A percentile compares a stretch with the other conserved stretches of the same genome.
Conservation (phyloP, 2,888 invertebrate species). For the Dichetophora obliterata region DNA sequence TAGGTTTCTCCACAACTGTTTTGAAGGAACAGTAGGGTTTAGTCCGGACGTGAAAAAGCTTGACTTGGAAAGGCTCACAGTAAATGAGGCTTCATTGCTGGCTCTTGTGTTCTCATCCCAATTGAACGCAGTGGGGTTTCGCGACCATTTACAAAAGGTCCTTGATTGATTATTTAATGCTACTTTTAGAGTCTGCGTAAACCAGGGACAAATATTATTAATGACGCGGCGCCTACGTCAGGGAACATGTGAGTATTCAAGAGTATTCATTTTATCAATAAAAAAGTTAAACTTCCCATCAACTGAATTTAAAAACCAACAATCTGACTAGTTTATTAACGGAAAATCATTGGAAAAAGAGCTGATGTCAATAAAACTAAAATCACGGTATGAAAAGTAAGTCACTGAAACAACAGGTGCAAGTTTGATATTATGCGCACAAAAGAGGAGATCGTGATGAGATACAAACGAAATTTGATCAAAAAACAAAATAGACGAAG, state of each 20-base stretch:
- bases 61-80: neutral
- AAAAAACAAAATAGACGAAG: too few relatives aligned
- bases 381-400: slow-evolving; percentile 20
- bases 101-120: neutral
- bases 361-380: neutral
- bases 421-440: slow-evolving; percentile 21
- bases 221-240: neutral
- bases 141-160: neutral
- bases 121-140: neutral
- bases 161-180: neutral
- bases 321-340: slow-evolving; percentile 12
- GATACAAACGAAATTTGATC: slow-evolving; percentile 33
- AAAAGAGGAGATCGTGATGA: slow-evolving; percentile 38
- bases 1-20: neutral
- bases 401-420: neutral
- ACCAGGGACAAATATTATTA: slow-evolving; percentile 20
- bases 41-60: neutral
- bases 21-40: neutral
- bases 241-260: too few relatives aligned
- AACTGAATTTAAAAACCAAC: slow-evolving; percentile 15
- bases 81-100: neutral
- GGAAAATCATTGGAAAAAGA: neutral
- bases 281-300: neutral
- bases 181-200: neutral
- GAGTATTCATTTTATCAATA: too few relatives aligned